phyloP scores from a whole-genome alignment of 2,888 invertebrate species.

The Julus scandinavius region DNA sequence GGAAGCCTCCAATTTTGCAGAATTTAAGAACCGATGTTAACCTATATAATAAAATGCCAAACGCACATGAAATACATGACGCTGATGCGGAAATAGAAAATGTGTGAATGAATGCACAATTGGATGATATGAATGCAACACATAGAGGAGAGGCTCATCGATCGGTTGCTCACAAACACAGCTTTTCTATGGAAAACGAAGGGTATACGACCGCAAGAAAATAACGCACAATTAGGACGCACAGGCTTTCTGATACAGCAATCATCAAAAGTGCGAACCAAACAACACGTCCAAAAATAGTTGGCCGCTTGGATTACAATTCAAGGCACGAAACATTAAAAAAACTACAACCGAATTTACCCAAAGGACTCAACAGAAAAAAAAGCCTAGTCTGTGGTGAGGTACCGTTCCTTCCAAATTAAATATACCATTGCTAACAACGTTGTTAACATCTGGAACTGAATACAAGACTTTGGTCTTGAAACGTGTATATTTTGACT shows the following conservation, averaged over 20 bases:
- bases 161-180: slow-evolving; percentile 18
- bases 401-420: too few species aligned
- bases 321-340: neutral
- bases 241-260: neutral
- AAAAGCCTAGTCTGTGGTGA: too few species aligned
- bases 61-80: slow-evolving; percentile 18
- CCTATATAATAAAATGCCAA: slow-evolving; percentile 18
- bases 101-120: slow-evolving; percentile 18
- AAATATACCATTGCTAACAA: too few species aligned
- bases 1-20: slow-evolving; percentile 9
- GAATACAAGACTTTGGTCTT: too few species aligned
- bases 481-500: too few species aligned
- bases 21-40: slow-evolving; percentile 18
- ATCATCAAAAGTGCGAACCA: slow-evolving; percentile 18
- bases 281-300: slow-evolving; percentile 18
- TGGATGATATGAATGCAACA: slow-evolving; percentile 18
- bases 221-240: slow-evolving; percentile 18
- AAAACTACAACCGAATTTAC: neutral
- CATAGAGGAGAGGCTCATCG: neutral
- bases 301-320: neutral
- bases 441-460: too few species aligned
- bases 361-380: too few species aligned
- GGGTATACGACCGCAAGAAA: slow-evolving; percentile 18
- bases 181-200: slow-evolving; percentile 11
- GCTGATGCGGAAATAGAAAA: slow-evolving; percentile 18